Conservation (phyloP, 2,888 invertebrate species). For the Drepana falcataria region DNA sequence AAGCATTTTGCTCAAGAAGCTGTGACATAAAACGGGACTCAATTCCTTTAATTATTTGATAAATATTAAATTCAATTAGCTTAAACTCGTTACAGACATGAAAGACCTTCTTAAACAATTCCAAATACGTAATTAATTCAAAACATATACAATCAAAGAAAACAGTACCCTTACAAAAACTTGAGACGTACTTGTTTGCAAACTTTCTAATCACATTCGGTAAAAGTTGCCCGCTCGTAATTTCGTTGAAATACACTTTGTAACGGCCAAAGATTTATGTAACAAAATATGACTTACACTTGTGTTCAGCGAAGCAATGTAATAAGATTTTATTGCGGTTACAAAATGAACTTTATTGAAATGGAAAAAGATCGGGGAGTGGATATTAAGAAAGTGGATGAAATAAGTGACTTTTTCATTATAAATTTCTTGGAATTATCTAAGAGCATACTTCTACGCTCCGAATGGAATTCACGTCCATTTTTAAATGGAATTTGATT, state of each 20-base stretch:
- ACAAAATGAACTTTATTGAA: conserved; percentile 30
- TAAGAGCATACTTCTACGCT: neutral
- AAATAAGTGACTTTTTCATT: conserved; percentile 29
- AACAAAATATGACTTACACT: conserved; percentile 31
- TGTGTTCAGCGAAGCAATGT: conserved; percentile 27
- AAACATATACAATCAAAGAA: neutral
- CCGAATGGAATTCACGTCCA: neutral
- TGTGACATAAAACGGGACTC: no score
- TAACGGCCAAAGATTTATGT: conserved; percentile 36
- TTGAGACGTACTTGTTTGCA: neutral
- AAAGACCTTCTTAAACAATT: neutral
- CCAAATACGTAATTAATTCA: neutral
- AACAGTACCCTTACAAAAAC: neutral
- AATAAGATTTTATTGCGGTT: conserved; percentile 23
- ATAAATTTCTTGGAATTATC: conserved; percentile 9
- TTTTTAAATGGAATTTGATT: neutral
- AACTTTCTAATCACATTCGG: neutral
- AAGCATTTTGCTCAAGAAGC: no score
- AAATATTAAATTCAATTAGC: no score
- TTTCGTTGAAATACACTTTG: conserved; percentile 35
- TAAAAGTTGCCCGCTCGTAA: conserved; percentile 22
- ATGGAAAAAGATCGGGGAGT: conserved; percentile 21
- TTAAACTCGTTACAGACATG: neutral
- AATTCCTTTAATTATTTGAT: no score
- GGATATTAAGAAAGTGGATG: conserved; percentile 14